Evolutionary conservation across 2,113 vertebrate genomes (phyloP).

Genomic region (Uria aalge): DNA sequence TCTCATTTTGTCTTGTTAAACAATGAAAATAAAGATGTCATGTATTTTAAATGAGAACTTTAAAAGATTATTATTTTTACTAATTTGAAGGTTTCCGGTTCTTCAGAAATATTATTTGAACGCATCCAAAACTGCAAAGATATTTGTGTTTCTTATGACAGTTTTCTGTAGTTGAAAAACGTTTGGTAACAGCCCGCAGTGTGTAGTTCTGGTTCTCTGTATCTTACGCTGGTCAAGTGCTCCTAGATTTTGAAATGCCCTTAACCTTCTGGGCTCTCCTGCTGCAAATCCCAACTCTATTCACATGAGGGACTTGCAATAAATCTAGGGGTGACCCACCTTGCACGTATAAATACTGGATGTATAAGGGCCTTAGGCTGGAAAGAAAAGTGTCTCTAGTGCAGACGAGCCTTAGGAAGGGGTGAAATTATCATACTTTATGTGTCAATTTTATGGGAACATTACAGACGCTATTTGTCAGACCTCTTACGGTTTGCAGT

Average conservation of each 20-base stretch:
- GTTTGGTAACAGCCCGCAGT: background rate
- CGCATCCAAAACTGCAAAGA: background rate
- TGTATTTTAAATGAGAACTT: slow-evolving; percentile 66
- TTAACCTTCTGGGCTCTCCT: background rate
- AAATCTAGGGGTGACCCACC: background rate
- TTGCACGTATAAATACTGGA: background rate
- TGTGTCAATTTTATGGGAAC: background rate
- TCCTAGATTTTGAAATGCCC: background rate
- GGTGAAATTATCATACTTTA: background rate
- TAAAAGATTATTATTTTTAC: slow-evolving; percentile 40
- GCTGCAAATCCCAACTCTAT: background rate
- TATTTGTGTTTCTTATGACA: background rate
- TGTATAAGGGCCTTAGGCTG: background rate
- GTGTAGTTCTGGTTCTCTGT: background rate
- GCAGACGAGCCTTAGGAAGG: background rate
- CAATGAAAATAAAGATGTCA: slow-evolving; percentile 52
- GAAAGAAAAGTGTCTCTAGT: background rate
- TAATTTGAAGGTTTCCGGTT: background rate
- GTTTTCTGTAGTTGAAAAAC: background rate
- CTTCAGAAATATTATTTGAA: background rate
- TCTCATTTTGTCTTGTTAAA: slow-evolving; percentile 59
- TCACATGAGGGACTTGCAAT: background rate
- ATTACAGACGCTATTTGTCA: background rate
- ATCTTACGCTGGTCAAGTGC: background rate
- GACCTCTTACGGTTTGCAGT: background rate